Conservation (phyloP, 1,140 invertebrate species). For the Philopotamus ludificatus region DNA sequence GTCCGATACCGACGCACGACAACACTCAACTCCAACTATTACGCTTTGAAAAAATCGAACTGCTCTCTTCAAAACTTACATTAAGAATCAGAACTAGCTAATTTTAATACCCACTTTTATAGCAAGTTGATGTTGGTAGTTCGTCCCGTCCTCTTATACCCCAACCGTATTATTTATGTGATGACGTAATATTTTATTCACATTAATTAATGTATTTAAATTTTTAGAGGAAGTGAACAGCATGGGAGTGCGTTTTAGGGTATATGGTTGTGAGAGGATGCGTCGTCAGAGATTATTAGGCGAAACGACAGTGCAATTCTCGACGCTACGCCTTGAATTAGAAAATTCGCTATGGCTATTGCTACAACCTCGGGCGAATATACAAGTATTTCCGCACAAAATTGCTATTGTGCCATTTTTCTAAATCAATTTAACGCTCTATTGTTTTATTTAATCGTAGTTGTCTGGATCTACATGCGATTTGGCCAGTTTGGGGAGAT, state of each 20-base stretch:
- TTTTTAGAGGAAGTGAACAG: slow-evolving; percentile 82
- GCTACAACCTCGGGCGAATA: slow-evolving; percentile 77
- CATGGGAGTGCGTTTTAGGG: slow-evolving; percentile 84
- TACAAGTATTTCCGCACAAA: slow-evolving; percentile 67
- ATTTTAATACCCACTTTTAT: too few species aligned
- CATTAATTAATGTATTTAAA: slow-evolving; percentile 5
- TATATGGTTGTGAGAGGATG: slow-evolving; percentile 89
- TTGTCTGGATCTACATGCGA: slow-evolving; percentile 58
- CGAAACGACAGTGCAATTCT: slow-evolving; percentile 86
- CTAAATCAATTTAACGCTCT: background rate
- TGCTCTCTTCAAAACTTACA: too few species aligned
- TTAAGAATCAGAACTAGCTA: too few species aligned
- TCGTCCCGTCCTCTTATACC: background rate
- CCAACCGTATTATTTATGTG: background rate
- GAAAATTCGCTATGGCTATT: slow-evolving; percentile 88
- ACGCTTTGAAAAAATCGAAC: too few species aligned
- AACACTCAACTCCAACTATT: too few species aligned
- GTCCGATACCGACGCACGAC: too few species aligned
- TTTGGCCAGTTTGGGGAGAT: slow-evolving; percentile 77
- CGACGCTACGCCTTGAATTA: slow-evolving; percentile 81
- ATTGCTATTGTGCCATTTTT: slow-evolving; percentile 2
- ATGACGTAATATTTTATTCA: background rate
- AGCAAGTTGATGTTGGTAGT: background rate
- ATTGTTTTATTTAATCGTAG: slow-evolving; percentile 39
- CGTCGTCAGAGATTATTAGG: slow-evolving; percentile 85